Evolutionary conservation across 1,140 invertebrate species (phyloP), one percentile per base, ranked within the genome.

Genomic region (Oryzaephilus surinamensis): DNA sequence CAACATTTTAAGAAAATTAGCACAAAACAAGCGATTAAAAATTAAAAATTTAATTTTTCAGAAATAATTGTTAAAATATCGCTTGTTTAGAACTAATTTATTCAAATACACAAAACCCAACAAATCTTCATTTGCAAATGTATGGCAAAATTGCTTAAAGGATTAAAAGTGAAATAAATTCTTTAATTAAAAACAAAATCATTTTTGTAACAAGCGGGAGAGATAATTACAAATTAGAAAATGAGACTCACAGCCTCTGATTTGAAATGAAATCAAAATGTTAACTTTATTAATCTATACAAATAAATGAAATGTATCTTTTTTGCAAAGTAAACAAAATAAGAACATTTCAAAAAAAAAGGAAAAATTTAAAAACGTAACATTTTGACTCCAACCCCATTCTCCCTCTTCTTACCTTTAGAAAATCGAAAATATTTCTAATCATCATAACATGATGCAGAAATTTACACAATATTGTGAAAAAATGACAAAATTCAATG

Each of bases 351-450:
- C 16, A 11, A 8, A 21, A 19, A n/a, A 7, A 33, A 14, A 29
- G n/a, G 12, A 33, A 32, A 32, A 24, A 30, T 26, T 23, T 38
- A 29, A 29, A 6, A 21, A 17, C 26, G 26, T 38, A 30, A 51
- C 54, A 57, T 54, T 54, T 52, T 54, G 46, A 37, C 53, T 54
- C 45, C 34, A 37, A 42, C 45, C 49, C 54, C 45, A 38, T 38
- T 51, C 55, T 52, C 54, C 57, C 54, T 40, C 48, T 45, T 52
- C 57, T 54, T 59, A 59, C 57, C 57, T 59, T 55, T 27, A 16
- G 10, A n/a, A 7, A 27, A 23, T 8, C 21, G 7, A 6, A 24
- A 23, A 23, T 6, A 21, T 21, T 23, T 14, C 6, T 6, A 32
- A 17, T 8, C 31, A 13, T 16, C 7, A 18, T n/a, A n/a, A 7